These are phyloP conservation scores for Hemitrygon akajei DNA, from an alignment of 2,797 vertebrate species.

Conservation along the genomic window DNA sequence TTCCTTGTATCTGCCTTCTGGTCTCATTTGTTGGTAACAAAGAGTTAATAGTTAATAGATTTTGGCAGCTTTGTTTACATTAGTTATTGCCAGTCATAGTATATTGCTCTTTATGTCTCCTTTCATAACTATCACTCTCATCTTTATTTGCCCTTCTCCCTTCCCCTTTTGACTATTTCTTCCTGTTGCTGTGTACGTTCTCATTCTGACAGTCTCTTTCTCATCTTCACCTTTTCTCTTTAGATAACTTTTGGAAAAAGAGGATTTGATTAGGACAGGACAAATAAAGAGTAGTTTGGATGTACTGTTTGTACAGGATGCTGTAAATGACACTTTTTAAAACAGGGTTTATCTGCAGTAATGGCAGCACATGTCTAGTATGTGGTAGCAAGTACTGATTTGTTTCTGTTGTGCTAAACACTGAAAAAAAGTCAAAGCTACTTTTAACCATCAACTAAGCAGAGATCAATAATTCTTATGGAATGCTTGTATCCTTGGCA, in stretches of 20 bases:
- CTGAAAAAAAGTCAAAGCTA: constrained; percentile 20
- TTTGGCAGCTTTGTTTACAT: not conserved
- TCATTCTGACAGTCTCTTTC: not conserved
- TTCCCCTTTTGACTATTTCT: not conserved
- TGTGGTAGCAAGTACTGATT: not conserved
- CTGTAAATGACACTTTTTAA: not conserved
- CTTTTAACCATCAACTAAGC: not conserved
- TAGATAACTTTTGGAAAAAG: not conserved
- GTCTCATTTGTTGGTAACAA: not conserved
- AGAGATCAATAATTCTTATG: not conserved
- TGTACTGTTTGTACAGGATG: not conserved
- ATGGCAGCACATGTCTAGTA: no score
- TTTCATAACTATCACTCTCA: not conserved
- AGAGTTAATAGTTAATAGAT: not conserved
- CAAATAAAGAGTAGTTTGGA: not conserved
- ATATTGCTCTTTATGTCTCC: not conserved
- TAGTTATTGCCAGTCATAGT: not conserved
- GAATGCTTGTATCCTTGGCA: not conserved
- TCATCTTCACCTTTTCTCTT: not conserved
- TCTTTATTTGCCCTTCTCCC: not conserved
- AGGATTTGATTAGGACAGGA: not conserved
- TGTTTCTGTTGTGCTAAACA: not conserved
- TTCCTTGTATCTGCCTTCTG: not conserved
- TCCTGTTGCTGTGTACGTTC: not conserved
- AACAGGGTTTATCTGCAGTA: not conserved